Conservation (phyloP, 2,797 vertebrate species). For the Hippopotamyrus pictus region DNA sequence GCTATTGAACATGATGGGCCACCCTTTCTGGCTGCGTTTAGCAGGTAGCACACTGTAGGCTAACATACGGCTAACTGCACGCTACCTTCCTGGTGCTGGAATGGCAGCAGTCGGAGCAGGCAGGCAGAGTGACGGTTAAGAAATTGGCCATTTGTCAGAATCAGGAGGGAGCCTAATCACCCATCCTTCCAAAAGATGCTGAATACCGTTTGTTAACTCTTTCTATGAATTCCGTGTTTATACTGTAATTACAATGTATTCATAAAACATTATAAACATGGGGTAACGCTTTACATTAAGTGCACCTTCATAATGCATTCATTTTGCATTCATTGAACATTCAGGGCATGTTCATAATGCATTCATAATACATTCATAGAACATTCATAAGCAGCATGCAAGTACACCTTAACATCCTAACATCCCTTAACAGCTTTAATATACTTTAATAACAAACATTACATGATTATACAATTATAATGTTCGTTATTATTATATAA, state of each 20-base stretch:
- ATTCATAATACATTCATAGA: no score
- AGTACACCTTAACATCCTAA: no score
- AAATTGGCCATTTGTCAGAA: not conserved
- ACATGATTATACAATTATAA: no score
- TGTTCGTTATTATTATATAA: no score
- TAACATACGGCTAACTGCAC: not conserved
- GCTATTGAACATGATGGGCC: not conserved
- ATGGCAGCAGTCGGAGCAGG: not conserved
- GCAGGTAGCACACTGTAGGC: not conserved
- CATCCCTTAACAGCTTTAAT: no score
- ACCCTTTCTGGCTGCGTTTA: not conserved
- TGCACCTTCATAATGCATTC: no score
- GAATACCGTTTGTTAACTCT: not conserved
- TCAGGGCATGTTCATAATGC: no score
- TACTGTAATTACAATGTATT: not conserved
- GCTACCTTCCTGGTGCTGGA: not conserved
- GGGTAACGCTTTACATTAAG: no score
- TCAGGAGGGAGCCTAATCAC: not conserved
- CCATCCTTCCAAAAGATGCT: not conserved
- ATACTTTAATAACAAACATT: no score
- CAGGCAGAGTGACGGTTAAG: not conserved
- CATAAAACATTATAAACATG: not conserved
- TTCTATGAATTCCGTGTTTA: not conserved
- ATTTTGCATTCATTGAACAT: no score
- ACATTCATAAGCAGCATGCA: no score